Evolutionary conservation across 2,113 vertebrate genomes (phyloP).

Genomic region (Gnathonemus echidnorhynchus): DNA sequence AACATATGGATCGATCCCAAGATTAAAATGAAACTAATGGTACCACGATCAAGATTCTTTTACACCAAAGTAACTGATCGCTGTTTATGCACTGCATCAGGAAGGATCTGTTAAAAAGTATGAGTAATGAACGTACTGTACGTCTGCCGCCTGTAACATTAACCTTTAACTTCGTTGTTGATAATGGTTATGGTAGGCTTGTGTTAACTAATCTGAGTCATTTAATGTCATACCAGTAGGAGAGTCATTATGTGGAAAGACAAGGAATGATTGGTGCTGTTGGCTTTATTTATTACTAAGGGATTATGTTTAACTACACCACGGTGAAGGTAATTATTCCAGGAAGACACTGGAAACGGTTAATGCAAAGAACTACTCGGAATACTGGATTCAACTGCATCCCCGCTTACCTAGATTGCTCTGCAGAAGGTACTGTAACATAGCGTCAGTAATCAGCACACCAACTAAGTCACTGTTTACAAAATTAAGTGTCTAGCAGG

Average conservation of each 20-base stretch:
- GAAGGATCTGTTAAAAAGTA: background rate
- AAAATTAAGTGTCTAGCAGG: background rate
- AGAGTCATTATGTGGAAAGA: slow-evolving; percentile 52
- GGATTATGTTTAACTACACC: slow-evolving; percentile 27
- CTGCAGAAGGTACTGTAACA: background rate
- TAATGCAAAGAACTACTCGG: background rate
- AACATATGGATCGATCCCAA: background rate
- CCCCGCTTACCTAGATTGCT: background rate
- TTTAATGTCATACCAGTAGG: slow-evolving; percentile 53
- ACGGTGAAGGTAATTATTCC: background rate
- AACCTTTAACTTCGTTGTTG: slow-evolving; percentile 13
- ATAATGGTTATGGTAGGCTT: slow-evolving; percentile 39
- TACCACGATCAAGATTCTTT: background rate
- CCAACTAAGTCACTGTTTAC: background rate
- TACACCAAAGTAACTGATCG: background rate
- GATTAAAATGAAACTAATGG: background rate
- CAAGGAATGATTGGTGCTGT: slow-evolving; percentile 52
- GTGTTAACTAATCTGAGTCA: slow-evolving; percentile 45
- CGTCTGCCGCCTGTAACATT: background rate
- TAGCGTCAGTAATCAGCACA: background rate
- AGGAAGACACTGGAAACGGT: background rate
- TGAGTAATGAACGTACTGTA: background rate
- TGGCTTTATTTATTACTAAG: slow-evolving; percentile 58
- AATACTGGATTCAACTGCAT: background rate
- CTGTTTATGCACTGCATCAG: background rate